Base-by-base conservation (phyloP, 1,140 invertebrate species). In the Lutraria rhynchaena region DNA sequence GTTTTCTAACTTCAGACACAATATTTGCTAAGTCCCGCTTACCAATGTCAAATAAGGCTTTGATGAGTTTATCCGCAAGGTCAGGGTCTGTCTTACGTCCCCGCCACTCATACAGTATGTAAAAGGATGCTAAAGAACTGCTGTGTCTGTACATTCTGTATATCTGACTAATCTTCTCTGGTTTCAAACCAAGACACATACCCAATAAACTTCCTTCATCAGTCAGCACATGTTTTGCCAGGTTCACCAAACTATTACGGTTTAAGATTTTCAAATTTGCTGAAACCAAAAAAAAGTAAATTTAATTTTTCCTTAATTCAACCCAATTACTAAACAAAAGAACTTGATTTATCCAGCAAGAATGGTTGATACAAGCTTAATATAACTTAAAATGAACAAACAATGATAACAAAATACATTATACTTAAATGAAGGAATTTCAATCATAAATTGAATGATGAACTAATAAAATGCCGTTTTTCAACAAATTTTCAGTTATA, bases 91-190 rank as follows among this genome's bases (percentile, higher is more conserved):
- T 65, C 57, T 51, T 63, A 4, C 78, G 55, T 1, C 78, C 78
- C 41, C 78, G 57, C 78, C 78, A 81, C 53, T 81, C 78, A 46
- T 81, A 81, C 29, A 81, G 31, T 4, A 81, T 41, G 19, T 81
- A 74, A 33, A 81, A 81, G 31, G 69, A 63, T 0, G 78, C 69
- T 17, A 81, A 58, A 24, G 69, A 65, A 22, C 44, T 57, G 24
- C 69, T 73, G n/a, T 81, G 78, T 29, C 78, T 67, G 46, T 81
- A 81, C 57, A 27, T 81, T 35, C 70, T 41, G 55, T 73, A 81
- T 15, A 81, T 71, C 44, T 71, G 58, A 37, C 46, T 60, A 17
- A 81, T 58, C 27, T 74, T 81, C 44, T 81, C 78, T 60, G 55
- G 78, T 49, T 60, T 73, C 35, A 81, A 29, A 51, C 67, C 78